A percentile compares a stretch with the other conserved stretches of the same genome.
These are phyloP conservation scores for Pachyseris speciosa DNA, from an alignment of 64 coral and sea anemone species.

Conservation along the genomic window DNA sequence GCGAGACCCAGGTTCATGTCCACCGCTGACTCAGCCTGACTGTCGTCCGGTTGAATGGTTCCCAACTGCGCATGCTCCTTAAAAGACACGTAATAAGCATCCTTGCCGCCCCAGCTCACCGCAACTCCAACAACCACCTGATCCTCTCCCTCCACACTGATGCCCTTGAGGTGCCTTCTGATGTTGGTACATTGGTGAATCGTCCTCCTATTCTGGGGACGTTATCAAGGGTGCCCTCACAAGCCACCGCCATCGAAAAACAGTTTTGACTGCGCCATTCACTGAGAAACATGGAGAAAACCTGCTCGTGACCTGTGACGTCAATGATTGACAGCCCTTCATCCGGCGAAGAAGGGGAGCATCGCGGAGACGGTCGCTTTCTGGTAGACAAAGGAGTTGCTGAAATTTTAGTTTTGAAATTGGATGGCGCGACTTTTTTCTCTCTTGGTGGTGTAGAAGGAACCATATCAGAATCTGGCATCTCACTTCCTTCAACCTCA, in stretches of 20 bases:
- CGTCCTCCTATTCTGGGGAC: conserved; percentile 69
- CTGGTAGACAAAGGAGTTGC: conserved; percentile 22
- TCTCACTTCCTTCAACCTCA: neutral
- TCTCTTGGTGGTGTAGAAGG: conserved; percentile 8
- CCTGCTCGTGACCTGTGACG: conserved; percentile 40
- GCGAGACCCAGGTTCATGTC: conserved; percentile 53
- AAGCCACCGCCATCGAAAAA: conserved; percentile 62
- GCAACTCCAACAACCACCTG: conserved; percentile 77
- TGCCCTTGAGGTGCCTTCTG: neutral
- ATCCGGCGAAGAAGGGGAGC: neutral
- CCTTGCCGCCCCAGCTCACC: conserved; percentile 81
- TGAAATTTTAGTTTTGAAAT: conserved; percentile 14
- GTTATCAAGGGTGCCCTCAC: conserved; percentile 35
- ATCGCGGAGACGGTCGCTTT: neutral
- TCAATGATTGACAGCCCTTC: conserved; percentile 56
- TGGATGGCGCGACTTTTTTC: neutral
- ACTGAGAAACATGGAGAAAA: conserved; percentile 64
- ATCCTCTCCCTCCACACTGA: conserved; percentile 79
- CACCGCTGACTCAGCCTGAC: conserved; percentile 72
- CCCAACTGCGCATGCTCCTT: conserved; percentile 41
- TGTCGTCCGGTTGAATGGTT: neutral
- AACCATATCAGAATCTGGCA: neutral
- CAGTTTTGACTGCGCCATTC: conserved; percentile 56
- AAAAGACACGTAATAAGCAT: conserved; percentile 87
- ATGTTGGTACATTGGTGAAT: conserved; percentile 47